Base-by-base conservation (phyloP, 2,797 vertebrate genomes). In the Schizopygopsis malacanthus region DNA sequence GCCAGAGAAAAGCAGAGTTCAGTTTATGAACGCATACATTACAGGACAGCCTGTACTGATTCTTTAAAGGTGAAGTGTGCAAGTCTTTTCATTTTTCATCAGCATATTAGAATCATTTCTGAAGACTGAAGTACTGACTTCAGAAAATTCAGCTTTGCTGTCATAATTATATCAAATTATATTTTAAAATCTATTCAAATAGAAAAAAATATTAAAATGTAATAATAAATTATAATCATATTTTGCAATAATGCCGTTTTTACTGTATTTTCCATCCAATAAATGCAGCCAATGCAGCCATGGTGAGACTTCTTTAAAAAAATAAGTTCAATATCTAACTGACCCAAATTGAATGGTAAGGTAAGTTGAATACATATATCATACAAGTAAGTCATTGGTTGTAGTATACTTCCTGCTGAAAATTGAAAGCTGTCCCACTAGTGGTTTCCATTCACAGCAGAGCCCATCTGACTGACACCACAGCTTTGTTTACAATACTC, bases 401-500 rank as follows among this genome's bases (percentile, higher is more conserved):
- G 71, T 20, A 7, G 43, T 28, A 59, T 16, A 73, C 6, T 59
- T 82, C n/a, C 25, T 69, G 16, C 4, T 67, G 15, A 37, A 33
- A 65, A 37, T 15, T 7, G 61, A 67, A 67, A 37, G 28, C 63
- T n/a, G 10, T 20, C 41, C 22, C 41, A 50, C 20, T 76, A 22
- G 69, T 37, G 25, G 11, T 63, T 63, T 83, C 12, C 18, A 63
- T 47, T 75, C 13, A 83, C 56, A 75, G 25, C 39, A 43, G 54
- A 61, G 72, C 61, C n/a, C 61, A n/a, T 67, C 18, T 73, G 70
- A 61, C 52, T 71, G 50, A 28, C 39, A 70, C 52, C 37, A 79
- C 50, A 85, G 76, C 52, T 25, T 18, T 85, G 50, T 85, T 85
- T 71, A 79, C 37, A 82, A 67, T 81, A 50, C 85, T 67, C 69